A percentile compares a stretch with the other conserved stretches of the same genome.
These are phyloP conservation scores for Paramormyrops kingsleyae DNA, from an alignment of 2,113 vertebrate species.

Conservation along the genomic window DNA sequence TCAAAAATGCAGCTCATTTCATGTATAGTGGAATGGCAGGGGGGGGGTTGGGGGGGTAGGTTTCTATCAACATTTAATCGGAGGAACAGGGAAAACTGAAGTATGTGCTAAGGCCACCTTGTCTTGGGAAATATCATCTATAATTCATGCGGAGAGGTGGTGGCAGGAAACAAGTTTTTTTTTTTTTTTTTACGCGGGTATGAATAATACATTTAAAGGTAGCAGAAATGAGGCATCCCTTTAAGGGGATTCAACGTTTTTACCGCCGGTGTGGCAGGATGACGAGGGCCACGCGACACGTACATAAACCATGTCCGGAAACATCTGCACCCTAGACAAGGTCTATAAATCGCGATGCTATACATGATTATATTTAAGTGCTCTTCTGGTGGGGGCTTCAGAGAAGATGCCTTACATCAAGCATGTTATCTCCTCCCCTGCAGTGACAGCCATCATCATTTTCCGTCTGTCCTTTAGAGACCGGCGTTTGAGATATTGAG, in stretches of 20 bases:
- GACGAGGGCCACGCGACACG: neutral
- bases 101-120: neutral
- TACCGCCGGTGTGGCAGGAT: neutral
- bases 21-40: neutral
- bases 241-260: neutral
- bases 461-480: neutral
- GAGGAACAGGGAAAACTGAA: neutral
- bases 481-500: neutral
- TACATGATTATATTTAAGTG: slow-evolving; percentile 8
- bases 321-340: neutral
- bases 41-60: neutral
- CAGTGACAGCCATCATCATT: slow-evolving; percentile 10
- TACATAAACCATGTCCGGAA: neutral
- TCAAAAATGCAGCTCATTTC: neutral
- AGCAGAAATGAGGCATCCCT: slow-evolving; percentile 1
- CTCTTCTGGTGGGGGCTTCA: neutral
- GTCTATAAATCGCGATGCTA: neutral
- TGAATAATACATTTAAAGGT: slow-evolving; percentile 19
- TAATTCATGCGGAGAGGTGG: slow-evolving; percentile 10
- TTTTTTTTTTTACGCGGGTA: slow-evolving; percentile 9
- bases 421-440: neutral
- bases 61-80: slow-evolving; percentile 7
- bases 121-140: slow-evolving; percentile 12
- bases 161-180: neutral
- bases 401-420: neutral